phyloP scores from a whole-genome alignment of 2,797 vertebrate genomes.

The Chiropotes sagulatus region DNA sequence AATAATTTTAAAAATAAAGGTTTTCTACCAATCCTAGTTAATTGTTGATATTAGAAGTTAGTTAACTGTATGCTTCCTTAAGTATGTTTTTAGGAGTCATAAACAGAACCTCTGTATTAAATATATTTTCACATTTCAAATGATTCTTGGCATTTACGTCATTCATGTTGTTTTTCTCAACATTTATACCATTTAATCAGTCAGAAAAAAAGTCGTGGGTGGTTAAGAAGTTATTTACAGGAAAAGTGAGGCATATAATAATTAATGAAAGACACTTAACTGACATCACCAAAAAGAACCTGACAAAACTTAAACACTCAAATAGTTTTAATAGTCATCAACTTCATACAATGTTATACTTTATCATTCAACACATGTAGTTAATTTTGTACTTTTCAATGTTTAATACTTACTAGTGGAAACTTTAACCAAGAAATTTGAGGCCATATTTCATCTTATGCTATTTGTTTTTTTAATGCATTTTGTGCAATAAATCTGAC shows the following conservation, averaged over 20 bases:
- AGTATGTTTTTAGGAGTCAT: neutral
- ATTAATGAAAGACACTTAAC: slow-evolving; percentile 56
- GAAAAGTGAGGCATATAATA: slow-evolving; percentile 65
- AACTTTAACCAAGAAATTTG: slow-evolving; percentile 25
- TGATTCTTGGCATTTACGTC: slow-evolving; percentile 67
- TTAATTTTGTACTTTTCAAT: neutral
- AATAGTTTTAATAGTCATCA: slow-evolving; percentile 38
- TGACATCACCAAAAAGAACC: slow-evolving; percentile 64
- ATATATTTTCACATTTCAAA: slow-evolving; percentile 69
- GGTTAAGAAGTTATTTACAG: slow-evolving; percentile 75
- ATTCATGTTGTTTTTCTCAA: slow-evolving; percentile 65
- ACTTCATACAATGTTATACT: slow-evolving; percentile 15
- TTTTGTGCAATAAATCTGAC: slow-evolving; percentile 24
- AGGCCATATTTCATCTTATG: neutral
- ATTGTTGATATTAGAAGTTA: slow-evolving; percentile 43
- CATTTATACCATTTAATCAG: slow-evolving; percentile 63
- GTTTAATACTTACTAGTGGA: slow-evolving; percentile 51
- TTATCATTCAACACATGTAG: slow-evolving; percentile 48
- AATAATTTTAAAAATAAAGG: slow-evolving; percentile 7
- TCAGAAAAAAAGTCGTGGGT: slow-evolving; percentile 58
- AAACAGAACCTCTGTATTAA: slow-evolving; percentile 55
- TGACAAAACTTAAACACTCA: slow-evolving; percentile 63
- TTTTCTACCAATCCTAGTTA: slow-evolving; percentile 3
- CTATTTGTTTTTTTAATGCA: neutral
- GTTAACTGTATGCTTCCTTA: neutral